phyloP scores from a whole-genome alignment of 2,797 vertebrate species.

The Enteromius trimaculatus region DNA sequence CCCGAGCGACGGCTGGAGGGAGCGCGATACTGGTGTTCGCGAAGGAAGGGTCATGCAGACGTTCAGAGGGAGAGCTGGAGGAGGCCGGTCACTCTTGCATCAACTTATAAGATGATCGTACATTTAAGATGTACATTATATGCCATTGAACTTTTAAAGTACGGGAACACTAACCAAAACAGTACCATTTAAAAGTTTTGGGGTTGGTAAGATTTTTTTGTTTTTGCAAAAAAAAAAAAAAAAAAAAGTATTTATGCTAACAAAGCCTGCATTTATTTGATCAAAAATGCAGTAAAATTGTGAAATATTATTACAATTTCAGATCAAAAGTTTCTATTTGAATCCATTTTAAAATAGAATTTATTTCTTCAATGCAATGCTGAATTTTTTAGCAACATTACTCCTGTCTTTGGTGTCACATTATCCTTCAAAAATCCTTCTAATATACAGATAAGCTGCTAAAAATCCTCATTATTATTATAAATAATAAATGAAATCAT shows the following conservation, averaged over 20 bases:
- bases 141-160: slow-evolving; percentile 3
- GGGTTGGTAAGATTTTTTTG: neutral
- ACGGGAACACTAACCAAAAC: neutral
- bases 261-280: neutral
- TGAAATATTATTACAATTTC: neutral
- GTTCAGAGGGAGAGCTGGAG: slow-evolving; percentile 13
- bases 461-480: neutral
- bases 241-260: neutral
- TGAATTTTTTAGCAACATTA: neutral
- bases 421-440: neutral
- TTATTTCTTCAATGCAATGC: neutral
- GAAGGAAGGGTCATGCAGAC: slow-evolving; percentile 21
- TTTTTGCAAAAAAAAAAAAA: neutral
- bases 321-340: neutral
- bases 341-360: neutral
- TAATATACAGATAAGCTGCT: neutral
- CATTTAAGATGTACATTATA: slow-evolving; percentile 33
- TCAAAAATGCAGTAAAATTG: neutral
- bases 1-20: neutral
- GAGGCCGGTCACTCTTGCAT: slow-evolving; percentile 15
- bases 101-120: slow-evolving; percentile 8
- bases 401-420: neutral
- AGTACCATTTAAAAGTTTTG: neutral
- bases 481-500: too few species aligned
- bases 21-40: neutral